These are phyloP conservation scores for Hoplodrina blanda DNA, from an alignment of 2,888 invertebrate genomes.

Conservation along the genomic window DNA sequence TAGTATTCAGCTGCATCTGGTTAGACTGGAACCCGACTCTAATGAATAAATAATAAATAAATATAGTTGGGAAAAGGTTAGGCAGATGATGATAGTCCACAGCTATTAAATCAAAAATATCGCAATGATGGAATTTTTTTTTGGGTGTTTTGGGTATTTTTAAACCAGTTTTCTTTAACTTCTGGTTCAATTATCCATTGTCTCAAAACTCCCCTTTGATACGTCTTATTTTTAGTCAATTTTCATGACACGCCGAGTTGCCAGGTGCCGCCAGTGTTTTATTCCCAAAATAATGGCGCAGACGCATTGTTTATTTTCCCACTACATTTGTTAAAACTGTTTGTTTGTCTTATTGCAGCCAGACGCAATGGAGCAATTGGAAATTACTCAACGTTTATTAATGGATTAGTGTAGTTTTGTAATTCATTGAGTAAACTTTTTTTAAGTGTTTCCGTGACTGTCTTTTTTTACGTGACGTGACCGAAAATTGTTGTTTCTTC, in stretches of 20 bases:
- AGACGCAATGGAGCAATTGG: slow-evolving; percentile 28
- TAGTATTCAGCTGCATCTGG: too few relatives aligned
- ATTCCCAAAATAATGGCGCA: slow-evolving; percentile 64
- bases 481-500: background rate
- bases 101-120: too few relatives aligned
- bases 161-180: too few relatives aligned
- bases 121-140: too few relatives aligned
- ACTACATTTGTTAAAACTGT: slow-evolving; percentile 59
- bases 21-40: too few relatives aligned
- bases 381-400: slow-evolving; percentile 43
- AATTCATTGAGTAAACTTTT: slow-evolving; percentile 39
- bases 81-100: too few relatives aligned
- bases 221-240: slow-evolving; percentile 74
- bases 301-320: slow-evolving; percentile 61
- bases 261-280: slow-evolving; percentile 65
- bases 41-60: too few relatives aligned
- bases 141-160: too few relatives aligned
- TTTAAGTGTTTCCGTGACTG: slow-evolving; percentile 4
- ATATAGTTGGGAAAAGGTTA: too few relatives aligned
- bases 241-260: slow-evolving; percentile 66
- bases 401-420: slow-evolving; percentile 32
- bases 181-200: slow-evolving; percentile 46
- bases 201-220: slow-evolving; percentile 72
- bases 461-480: background rate
- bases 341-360: slow-evolving; percentile 53